These are phyloP conservation scores for Lordiphosa andalusiaca DNA, from an alignment of 2,888 invertebrate genomes.

Conservation along the genomic window DNA sequence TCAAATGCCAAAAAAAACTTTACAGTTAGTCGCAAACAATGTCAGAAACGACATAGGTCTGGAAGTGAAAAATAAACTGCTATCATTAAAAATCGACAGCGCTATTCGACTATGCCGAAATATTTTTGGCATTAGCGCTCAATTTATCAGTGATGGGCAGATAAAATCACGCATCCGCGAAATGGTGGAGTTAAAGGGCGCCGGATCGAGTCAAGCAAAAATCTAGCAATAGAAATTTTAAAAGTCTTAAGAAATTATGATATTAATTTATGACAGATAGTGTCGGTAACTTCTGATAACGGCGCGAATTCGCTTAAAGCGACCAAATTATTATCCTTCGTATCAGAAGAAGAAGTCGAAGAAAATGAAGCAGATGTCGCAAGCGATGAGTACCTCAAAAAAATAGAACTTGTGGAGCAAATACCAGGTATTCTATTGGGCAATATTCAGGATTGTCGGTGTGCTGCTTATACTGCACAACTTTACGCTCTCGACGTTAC, in stretches of 20 bases:
- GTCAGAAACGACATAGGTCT: slow-evolving; percentile 11
- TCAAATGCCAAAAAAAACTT: slow-evolving; percentile 22
- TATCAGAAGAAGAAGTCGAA: neutral
- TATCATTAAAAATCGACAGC: slow-evolving; percentile 21
- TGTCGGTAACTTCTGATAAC: too few relatives aligned
- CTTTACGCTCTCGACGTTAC: slow-evolving; percentile 31
- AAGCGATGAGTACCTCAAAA: slow-evolving; percentile 19
- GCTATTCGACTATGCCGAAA: slow-evolving; percentile 16
- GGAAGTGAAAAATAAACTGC: slow-evolving; percentile 10
- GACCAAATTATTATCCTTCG: neutral
- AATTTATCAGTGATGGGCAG: slow-evolving; percentile 19
- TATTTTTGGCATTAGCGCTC: slow-evolving; percentile 32
- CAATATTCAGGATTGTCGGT: slow-evolving; percentile 27
- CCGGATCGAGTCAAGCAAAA: slow-evolving; percentile 13
- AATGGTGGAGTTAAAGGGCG: slow-evolving; percentile 33
- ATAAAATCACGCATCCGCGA: slow-evolving; percentile 28
- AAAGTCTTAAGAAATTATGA: too few relatives aligned
- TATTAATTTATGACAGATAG: too few relatives aligned
- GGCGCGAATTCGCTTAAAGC: too few relatives aligned
- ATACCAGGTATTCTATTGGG: slow-evolving; percentile 9
- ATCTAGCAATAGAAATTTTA: too few relatives aligned
- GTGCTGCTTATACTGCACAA: slow-evolving; percentile 35
- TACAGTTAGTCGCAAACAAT: slow-evolving; percentile 26
- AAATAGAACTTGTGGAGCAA: slow-evolving; percentile 17
- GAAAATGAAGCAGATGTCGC: neutral